Evolutionary conservation across 30 jellyfish, hydroid and myxozoan species (phyloP).

Genomic region (Cassiopea andromeda): DNA sequence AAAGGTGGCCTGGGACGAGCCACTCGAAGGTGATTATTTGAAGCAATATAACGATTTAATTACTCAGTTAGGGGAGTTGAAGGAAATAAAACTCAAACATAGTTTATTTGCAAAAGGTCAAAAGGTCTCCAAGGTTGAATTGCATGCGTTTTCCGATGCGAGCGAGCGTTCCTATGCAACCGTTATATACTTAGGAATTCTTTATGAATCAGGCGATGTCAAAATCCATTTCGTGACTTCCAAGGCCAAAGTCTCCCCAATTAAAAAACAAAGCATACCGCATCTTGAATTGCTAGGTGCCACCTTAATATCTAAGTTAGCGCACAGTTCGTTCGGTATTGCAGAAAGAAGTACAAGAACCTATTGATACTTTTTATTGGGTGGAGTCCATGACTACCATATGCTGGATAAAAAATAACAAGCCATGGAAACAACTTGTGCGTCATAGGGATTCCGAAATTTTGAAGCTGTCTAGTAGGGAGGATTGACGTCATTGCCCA

Average conservation of each 20-base stretch:
- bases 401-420: slow-evolving; percentile 53
- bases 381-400: slow-evolving; percentile 39
- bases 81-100: background rate
- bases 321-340: background rate
- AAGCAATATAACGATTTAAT: slow-evolving; percentile 1
- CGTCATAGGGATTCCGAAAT: slow-evolving; percentile 37
- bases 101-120: background rate
- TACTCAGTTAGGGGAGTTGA: background rate
- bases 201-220: slow-evolving; percentile 61
- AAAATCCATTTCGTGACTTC: slow-evolving; percentile 53
- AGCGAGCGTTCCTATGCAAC: slow-evolving; percentile 68
- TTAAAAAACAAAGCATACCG: slow-evolving; percentile 57
- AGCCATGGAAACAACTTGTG: slow-evolving; percentile 27
- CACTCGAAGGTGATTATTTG: background rate
- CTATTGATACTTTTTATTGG: slow-evolving; percentile 29
- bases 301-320: slow-evolving; percentile 40
- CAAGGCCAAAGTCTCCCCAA: slow-evolving; percentile 81
- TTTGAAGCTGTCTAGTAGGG: slow-evolving; percentile 10
- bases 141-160: slow-evolving; percentile 81
- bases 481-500: slow-evolving; percentile 38
- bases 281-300: slow-evolving; percentile 72
- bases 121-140: slow-evolving; percentile 16
- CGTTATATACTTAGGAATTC: slow-evolving; percentile 62
- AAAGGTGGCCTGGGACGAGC: background rate
- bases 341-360: slow-evolving; percentile 16